These are phyloP conservation scores for Aotus griseimembra DNA, from an alignment of 2,797 vertebrate genomes.

Conservation along the genomic window DNA sequence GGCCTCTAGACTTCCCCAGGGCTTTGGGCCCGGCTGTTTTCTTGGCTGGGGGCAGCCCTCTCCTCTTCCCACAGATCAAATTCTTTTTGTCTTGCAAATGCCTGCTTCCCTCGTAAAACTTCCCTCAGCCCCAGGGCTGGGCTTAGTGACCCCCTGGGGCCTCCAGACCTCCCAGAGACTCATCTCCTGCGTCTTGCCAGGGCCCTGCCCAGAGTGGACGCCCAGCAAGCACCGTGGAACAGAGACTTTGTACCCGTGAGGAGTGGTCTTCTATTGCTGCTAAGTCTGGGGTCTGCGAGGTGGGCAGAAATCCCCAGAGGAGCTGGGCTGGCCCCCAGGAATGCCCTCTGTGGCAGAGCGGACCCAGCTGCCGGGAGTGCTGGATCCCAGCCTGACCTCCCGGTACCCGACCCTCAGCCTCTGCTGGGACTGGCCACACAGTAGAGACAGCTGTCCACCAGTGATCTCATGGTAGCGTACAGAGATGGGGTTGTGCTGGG, in stretches of 20 bases:
- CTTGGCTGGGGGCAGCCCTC: background rate
- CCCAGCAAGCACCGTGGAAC: background rate
- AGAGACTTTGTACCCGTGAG: background rate
- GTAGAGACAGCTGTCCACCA: background rate
- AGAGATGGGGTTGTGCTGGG: fast-evolving
- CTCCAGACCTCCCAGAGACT: background rate
- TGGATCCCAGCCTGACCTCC: background rate
- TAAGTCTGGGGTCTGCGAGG: background rate
- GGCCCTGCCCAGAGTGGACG: background rate
- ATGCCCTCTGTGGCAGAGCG: background rate
- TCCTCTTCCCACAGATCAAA: background rate
- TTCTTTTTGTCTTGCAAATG: background rate
- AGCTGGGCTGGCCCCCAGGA: background rate
- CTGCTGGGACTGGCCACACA: background rate
- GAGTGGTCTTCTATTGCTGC: background rate
- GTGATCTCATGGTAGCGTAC: background rate
- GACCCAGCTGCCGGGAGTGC: background rate
- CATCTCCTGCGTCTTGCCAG: background rate
- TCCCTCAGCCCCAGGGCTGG: background rate
- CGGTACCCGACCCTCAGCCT: fast-evolving
- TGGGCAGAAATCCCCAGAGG: background rate
- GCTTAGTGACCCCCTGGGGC: background rate
- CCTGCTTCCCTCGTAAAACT: background rate
- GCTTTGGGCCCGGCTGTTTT: background rate
- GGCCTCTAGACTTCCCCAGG: background rate